Conservation (phyloP, 1,140 invertebrate genomes). For the Drosophila mojavensis region DNA sequence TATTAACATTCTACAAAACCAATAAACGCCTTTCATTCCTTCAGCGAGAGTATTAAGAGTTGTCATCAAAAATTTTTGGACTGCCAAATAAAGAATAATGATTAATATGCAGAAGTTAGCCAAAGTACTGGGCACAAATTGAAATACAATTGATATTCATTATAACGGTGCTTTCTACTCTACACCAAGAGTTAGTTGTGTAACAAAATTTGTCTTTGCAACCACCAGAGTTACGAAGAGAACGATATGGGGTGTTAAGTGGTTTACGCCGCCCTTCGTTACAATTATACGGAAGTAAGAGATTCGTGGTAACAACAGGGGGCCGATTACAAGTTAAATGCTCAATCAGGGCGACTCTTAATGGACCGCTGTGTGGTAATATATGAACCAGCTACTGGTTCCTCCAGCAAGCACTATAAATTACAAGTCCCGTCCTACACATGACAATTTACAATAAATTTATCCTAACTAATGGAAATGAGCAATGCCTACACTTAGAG, state of each 20-base stretch:
- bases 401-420: constrained; percentile 50
- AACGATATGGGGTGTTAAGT: constrained; percentile 74
- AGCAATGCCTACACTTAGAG: constrained; percentile 17
- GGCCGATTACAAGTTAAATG: constrained; percentile 73
- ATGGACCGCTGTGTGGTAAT: constrained; percentile 69
- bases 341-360: constrained; percentile 69
- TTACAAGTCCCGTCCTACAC: constrained; percentile 31
- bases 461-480: constrained; percentile 39
- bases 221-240: constrained; percentile 48
- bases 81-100: constrained; percentile 12
- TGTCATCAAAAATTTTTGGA: background rate
- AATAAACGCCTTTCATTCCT: too few relatives aligned
- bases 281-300: constrained; percentile 42
- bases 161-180: constrained; percentile 52
- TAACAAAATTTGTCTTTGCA: constrained; percentile 51
- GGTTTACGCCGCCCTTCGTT: constrained; percentile 60
- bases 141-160: constrained; percentile 74
- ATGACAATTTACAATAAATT: constrained; percentile 19
- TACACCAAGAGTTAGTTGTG: constrained; percentile 11
- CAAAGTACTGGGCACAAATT: constrained; percentile 47
- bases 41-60: too few relatives aligned
- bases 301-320: constrained; percentile 60
- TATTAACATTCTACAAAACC: too few relatives aligned
- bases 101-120: constrained; percentile 25
- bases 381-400: constrained; percentile 38